phyloP scores from a whole-genome alignment of 2,888 invertebrate genomes.

The Stomorhina lunata region DNA sequence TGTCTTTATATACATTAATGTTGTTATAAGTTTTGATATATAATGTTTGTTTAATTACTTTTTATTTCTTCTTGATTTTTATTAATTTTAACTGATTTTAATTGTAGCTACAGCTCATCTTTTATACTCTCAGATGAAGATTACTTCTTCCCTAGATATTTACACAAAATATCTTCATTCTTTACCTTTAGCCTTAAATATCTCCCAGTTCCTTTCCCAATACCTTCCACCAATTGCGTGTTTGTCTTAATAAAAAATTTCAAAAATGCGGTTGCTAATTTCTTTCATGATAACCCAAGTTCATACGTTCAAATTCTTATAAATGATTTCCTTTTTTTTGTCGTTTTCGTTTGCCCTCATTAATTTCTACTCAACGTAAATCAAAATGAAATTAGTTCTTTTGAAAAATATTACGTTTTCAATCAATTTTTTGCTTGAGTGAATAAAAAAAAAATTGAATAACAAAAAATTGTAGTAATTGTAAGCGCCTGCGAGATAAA shows the following conservation, averaged over 20 bases:
- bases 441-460: slow-evolving; percentile 3
- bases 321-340: not conserved
- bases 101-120: too few species aligned
- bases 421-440: slow-evolving; percentile 10
- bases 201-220: too few species aligned
- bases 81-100: too few species aligned
- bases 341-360: slow-evolving; percentile 6
- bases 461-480: slow-evolving; percentile 22
- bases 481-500: slow-evolving; percentile 67
- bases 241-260: not conserved
- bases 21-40: too few species aligned
- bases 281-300: slow-evolving; percentile 30
- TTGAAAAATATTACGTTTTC: slow-evolving; percentile 44
- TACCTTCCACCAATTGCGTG: too few species aligned
- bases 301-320: not conserved
- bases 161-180: too few species aligned
- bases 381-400: slow-evolving; percentile 54
- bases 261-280: slow-evolving; percentile 4
- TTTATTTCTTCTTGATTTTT: too few species aligned
- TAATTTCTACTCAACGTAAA: slow-evolving; percentile 39
- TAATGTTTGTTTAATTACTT: too few species aligned
- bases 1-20: too few species aligned
- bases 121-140: too few species aligned
- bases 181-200: too few species aligned
- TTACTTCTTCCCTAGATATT: too few species aligned